Percentiles rank a stretch among this genome's conserved stretches.
These are phyloP conservation scores for Prenolepis imparis DNA, from an alignment of 2,888 invertebrate species.

Conservation along the genomic window DNA sequence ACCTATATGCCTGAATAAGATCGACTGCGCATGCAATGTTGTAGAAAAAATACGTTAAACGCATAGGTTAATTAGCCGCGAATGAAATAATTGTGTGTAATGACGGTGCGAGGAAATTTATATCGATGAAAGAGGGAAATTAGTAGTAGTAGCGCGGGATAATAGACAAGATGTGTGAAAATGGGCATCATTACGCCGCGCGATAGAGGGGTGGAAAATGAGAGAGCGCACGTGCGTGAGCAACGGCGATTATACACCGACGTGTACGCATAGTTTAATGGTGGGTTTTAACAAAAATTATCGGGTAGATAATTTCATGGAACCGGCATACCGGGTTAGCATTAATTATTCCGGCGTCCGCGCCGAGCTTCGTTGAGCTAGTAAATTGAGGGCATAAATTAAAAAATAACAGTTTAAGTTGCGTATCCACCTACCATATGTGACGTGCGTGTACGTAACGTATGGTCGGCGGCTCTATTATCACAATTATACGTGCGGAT, in stretches of 20 bases:
- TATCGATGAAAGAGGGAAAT: conserved; percentile 11
- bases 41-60: conserved; percentile 16
- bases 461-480: conserved; percentile 73
- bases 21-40: neutral
- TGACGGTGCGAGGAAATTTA: conserved; percentile 22
- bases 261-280: conserved; percentile 71
- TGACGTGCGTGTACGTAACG: conserved; percentile 68
- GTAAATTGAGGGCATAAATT: conserved; percentile 81
- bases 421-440: conserved; percentile 71
- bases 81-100: conserved; percentile 34
- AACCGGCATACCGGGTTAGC: conserved; percentile 73
- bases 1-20: neutral
- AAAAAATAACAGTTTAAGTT: conserved; percentile 81
- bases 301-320: conserved; percentile 81
- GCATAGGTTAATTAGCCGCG: neutral
- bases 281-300: conserved; percentile 80
- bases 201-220: conserved; percentile 64
- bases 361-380: conserved; percentile 70
- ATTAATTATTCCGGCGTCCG: conserved; percentile 77
- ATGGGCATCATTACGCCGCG: conserved; percentile 66
- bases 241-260: conserved; percentile 64
- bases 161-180: conserved; percentile 57
- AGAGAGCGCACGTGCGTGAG: conserved; percentile 65
- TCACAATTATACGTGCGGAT: conserved; percentile 65
- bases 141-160: conserved; percentile 3